phyloP scores from a whole-genome alignment of 2,888 invertebrate species.

The Melieria omissa region DNA sequence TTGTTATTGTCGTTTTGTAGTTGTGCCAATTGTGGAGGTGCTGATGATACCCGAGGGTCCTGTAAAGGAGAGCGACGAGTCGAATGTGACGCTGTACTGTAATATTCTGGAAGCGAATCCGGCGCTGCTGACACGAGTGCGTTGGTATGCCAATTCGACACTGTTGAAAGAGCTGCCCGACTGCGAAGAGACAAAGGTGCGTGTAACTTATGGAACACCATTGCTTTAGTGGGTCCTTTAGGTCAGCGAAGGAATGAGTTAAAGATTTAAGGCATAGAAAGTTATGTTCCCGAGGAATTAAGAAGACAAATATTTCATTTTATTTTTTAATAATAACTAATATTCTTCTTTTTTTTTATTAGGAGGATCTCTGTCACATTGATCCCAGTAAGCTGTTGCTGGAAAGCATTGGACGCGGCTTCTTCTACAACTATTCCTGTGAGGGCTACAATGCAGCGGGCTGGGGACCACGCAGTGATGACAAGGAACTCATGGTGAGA shows the following conservation, averaged over 20 bases:
- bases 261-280: too few relatives aligned
- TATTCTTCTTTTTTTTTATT: conserved; percentile 24
- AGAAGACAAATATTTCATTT: not conserved
- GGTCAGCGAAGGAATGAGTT: too few relatives aligned
- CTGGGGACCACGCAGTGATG: conserved; percentile 84
- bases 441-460: conserved; percentile 89
- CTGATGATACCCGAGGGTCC: conserved; percentile 81
- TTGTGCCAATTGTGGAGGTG: conserved; percentile 81
- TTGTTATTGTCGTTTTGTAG: conserved; percentile 66
- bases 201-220: not conserved
- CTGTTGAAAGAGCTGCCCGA: conserved; percentile 87
- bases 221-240: too few relatives aligned
- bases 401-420: conserved; percentile 86
- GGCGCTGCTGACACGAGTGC: conserved; percentile 75
- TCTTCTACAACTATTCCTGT: conserved; percentile 95
- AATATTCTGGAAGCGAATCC: conserved; percentile 86
- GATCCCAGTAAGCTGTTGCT: conserved; percentile 87
- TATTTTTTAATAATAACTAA: not conserved
- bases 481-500: conserved; percentile 79
- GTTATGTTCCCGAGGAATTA: too few relatives aligned
- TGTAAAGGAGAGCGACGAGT: conserved; percentile 80
- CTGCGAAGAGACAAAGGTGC: conserved; percentile 69
- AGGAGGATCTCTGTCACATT: conserved; percentile 80
- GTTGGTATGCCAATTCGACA: conserved; percentile 88
- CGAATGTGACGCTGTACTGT: conserved; percentile 85